A percentile compares a stretch with the other conserved stretches of the same genome.
Evolutionary conservation across 2,888 invertebrate species (phyloP).

Genomic region (Parasteatoda lunata): DNA sequence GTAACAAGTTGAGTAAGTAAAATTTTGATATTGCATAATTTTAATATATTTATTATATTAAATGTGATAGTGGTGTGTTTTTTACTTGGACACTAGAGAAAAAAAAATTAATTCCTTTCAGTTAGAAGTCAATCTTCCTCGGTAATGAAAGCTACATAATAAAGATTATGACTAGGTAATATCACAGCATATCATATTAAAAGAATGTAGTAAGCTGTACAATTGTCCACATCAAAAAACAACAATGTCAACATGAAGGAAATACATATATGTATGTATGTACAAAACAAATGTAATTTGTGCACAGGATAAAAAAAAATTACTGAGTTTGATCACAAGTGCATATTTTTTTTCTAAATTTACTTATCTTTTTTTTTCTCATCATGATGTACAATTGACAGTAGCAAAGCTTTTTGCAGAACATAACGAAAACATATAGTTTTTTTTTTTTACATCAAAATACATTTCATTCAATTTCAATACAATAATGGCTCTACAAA

Average conservation of each 20-base stretch:
- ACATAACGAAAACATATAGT: not conserved
- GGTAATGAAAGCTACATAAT: too few relatives aligned
- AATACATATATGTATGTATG: not conserved
- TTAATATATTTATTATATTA: too few relatives aligned
- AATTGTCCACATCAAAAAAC: not conserved
- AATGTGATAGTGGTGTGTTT: too few relatives aligned
- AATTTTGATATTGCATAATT: too few relatives aligned
- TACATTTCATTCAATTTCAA: not conserved
- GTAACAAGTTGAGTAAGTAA: too few relatives aligned
- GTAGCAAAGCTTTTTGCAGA: not conserved
- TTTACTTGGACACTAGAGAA: too few relatives aligned
- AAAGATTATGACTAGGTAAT: too few relatives aligned
- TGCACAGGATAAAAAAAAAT: not conserved
- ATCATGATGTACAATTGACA: too few relatives aligned
- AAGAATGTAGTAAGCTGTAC: constrained; percentile 2
- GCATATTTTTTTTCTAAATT: not conserved
- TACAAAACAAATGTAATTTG: not conserved
- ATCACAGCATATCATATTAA: not conserved
- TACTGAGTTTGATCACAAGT: not conserved
- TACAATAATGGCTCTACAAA: not conserved
- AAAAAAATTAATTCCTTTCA: too few relatives aligned
- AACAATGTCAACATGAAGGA: not conserved
- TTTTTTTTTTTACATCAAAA: not conserved
- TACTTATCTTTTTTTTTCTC: too few relatives aligned
- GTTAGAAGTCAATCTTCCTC: too few relatives aligned